A percentile compares a stretch with the other conserved stretches of the same genome.
Conservation (phyloP, 2,888 invertebrate genomes). For the Galerucella calmariensis region DNA sequence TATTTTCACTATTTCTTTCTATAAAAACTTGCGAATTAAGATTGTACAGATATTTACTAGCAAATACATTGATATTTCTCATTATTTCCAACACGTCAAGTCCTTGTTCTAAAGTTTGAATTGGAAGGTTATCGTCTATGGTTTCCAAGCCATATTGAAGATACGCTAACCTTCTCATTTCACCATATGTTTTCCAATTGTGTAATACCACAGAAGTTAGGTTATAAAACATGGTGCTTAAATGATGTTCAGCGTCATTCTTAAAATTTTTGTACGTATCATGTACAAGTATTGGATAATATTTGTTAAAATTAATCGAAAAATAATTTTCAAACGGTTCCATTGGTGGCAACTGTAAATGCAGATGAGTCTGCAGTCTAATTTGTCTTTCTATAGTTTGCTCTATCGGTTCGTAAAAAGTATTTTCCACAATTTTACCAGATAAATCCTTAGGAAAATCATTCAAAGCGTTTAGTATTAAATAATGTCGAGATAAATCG, state of each 20-base stretch:
- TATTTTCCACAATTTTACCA: conserved; percentile 67
- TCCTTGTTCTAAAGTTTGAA: conserved; percentile 96
- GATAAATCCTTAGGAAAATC: conserved; percentile 50
- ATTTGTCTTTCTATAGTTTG: conserved; percentile 92
- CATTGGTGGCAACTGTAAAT: conserved; percentile 80
- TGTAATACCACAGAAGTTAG: conserved; percentile 96
- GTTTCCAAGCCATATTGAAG: conserved; percentile 84
- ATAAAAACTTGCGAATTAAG: conserved; percentile 96
- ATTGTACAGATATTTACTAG: conserved; percentile 93
- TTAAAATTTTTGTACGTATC: conserved; percentile 61
- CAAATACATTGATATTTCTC: conserved; percentile 95
- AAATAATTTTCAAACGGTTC: conserved; percentile 60
- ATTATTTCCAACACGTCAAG: conserved; percentile 97
- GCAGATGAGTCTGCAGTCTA: conserved; percentile 90
- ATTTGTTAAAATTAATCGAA: conserved; percentile 57
- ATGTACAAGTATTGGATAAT: conserved; percentile 58
- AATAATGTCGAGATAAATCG: conserved; percentile 72
- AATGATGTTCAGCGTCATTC: conserved; percentile 82
- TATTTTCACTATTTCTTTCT: conserved; percentile 90
- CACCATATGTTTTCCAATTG: conserved; percentile 97
- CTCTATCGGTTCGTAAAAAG: conserved; percentile 78
- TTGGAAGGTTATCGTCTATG: conserved; percentile 93
- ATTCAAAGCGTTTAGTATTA: conserved; percentile 59
- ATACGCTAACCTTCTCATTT: conserved; percentile 93
- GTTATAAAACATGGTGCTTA: conserved; percentile 96